Percentiles rank a stretch among this genome's conserved stretches.
These are phyloP conservation scores for Hormiphora californensis DNA, from an alignment of 37 sponge, comb jelly and placozoan genomes.

Conservation along the genomic window DNA sequence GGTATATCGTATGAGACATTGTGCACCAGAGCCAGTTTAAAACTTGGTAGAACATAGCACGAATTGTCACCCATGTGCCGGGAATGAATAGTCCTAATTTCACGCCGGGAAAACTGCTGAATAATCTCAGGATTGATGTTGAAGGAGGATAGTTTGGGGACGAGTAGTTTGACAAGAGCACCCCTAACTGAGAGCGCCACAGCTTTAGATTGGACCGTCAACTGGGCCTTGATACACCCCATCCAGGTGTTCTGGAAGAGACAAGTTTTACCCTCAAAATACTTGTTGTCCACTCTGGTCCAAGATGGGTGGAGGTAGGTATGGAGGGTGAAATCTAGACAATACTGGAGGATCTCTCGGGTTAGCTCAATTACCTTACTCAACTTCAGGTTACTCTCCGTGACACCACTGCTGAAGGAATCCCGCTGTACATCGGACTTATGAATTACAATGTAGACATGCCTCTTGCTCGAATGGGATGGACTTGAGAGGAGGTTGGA, in stretches of 20 bases:
- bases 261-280: constrained; percentile 8
- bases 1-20: constrained; percentile 20
- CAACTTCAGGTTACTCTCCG: constrained; percentile 7
- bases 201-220: not conserved
- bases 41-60: constrained; percentile 50
- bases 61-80: constrained; percentile 29
- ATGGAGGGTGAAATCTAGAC: constrained; percentile 37
- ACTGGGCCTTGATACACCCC: constrained; percentile 6
- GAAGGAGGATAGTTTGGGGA: constrained; percentile 13
- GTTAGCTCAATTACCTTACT: not conserved
- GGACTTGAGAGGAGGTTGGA: constrained; percentile 7
- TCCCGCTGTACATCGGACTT: constrained; percentile 10
- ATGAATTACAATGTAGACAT: constrained; percentile 45
- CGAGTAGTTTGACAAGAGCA: not conserved
- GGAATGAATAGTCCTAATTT: not conserved
- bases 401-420: not conserved
- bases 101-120: not conserved
- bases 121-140: not conserved
- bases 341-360: constrained; percentile 2
- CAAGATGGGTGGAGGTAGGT: constrained; percentile 2
- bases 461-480: not conserved
- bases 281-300: constrained; percentile 29
- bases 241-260: constrained; percentile 24
- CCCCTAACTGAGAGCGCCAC: not conserved
- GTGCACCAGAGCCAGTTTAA: constrained; percentile 33